Conservation (phyloP, 92 coral and sea anemone genomes). For the Phenganax marumi region DNA sequence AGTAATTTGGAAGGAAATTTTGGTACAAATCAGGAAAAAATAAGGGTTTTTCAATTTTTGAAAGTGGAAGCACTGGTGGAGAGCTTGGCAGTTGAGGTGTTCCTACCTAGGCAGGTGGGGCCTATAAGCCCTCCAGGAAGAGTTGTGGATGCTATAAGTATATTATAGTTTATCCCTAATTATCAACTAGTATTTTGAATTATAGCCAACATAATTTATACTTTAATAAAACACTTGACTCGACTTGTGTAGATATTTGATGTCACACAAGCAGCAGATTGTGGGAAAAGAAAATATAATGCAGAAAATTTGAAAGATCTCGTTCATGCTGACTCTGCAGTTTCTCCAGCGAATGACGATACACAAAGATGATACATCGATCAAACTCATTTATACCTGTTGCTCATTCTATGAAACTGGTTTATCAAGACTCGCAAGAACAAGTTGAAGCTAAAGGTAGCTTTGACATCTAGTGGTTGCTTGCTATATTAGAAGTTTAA, state of each 20-base stretch:
- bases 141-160: slow-evolving; percentile 29
- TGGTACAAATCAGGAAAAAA: no score
- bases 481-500: not conserved
- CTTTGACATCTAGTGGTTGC: not conserved
- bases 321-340: slow-evolving; percentile 31
- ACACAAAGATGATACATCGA: slow-evolving; percentile 1
- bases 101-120: slow-evolving; percentile 15
- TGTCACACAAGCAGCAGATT: slow-evolving; percentile 29
- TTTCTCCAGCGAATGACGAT: slow-evolving; percentile 29
- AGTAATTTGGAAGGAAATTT: no score
- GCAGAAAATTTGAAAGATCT: slow-evolving; percentile 26
- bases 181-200: not conserved
- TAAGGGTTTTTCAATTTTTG: no score
- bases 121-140: slow-evolving; percentile 24
- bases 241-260: slow-evolving; percentile 11
- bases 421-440: not conserved
- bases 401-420: slow-evolving; percentile 23
- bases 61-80: no score
- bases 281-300: not conserved
- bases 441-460: not conserved
- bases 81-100: slow-evolving; percentile 14
- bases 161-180: not conserved
- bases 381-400: slow-evolving; percentile 30
- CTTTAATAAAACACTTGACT: not conserved
- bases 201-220: not conserved